Conservation (phyloP, 2,113 vertebrate species). For the Origma solitaria region DNA sequence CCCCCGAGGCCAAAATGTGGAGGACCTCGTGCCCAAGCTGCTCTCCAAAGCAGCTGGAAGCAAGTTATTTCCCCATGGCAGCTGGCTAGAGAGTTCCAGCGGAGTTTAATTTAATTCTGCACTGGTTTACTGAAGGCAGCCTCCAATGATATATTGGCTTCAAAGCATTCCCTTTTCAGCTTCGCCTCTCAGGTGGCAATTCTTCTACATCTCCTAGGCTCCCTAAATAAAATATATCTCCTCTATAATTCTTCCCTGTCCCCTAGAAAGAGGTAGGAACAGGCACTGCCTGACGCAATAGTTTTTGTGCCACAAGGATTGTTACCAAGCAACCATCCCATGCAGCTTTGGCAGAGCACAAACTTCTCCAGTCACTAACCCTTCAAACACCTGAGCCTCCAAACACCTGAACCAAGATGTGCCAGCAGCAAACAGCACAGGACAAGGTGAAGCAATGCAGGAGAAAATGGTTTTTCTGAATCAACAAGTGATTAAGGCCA, state of each 20-base stretch:
- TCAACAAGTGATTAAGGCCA: background rate
- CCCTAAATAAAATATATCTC: conserved; percentile 18
- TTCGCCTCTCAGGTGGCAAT: background rate
- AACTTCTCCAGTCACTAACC: conserved; percentile 36
- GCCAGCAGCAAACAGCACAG: background rate
- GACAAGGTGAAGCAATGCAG: background rate
- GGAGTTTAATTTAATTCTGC: conserved; percentile 11
- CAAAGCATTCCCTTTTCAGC: background rate
- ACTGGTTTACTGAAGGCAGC: background rate
- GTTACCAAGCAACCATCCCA: conserved; percentile 59
- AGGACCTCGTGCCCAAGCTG: background rate
- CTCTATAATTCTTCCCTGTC: background rate
- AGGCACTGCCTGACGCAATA: background rate
- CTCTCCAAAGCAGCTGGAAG: background rate
- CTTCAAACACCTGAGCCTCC: conserved; percentile 41
- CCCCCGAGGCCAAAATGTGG: background rate
- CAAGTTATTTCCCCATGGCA: background rate
- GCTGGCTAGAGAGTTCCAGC: background rate
- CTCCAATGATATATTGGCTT: background rate
- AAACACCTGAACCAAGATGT: background rate
- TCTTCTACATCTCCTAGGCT: background rate
- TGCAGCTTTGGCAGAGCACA: conserved; percentile 11
- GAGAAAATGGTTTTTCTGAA: background rate
- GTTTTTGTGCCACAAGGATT: conserved; percentile 7
- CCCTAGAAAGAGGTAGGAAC: background rate